Evolutionary conservation across 37 sponge, comb jelly and placozoan genomes (phyloP), one percentile per base, ranked within the genome.

Genomic region (Beroe forskalii): DNA sequence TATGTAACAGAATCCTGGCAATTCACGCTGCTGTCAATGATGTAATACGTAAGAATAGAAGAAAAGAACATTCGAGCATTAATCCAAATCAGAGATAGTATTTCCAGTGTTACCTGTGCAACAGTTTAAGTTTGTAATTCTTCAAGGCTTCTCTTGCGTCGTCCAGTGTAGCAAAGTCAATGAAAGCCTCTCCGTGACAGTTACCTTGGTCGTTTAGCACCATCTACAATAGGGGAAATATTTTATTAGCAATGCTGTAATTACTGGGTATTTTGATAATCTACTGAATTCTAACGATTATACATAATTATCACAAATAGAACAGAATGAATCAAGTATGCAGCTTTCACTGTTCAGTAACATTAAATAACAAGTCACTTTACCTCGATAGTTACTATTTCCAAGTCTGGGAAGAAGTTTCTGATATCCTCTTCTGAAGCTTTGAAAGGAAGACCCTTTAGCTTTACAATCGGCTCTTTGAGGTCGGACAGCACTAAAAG

Each of bases 121-220:
- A 41, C 55, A 80, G 40, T 80, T 80, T 80, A 14, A 80, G 31
- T 25, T 80, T 80, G 31, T 80, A 80, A 1, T 35, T 0, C 55
- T 80, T 80, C 38, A 80, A 9, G 1, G 86, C 86, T 43, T 80
- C 86, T 23, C 42, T 80, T 23, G 86, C 86, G 2, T 80, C 86
- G 30, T 80, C 86, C n/a, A 80, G 2, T 23, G 86, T 30, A 1
- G 55, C 86, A 30, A 80, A 80, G 19, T 80, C 86, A n/a, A 80
- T 6, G 55, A 44, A 80, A 4, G 55, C 23, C n/a, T 80, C 86
- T 25, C 86, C 86, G 20, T 38, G 28, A 43, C 86, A 80, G 55
- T 44, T 44, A 12, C 86, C 86, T n/a, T 80, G 86, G 14, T 80
- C 86, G 48, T 80, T 80, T 3, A 80, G 86, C 44, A 80, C 86